Conservation (phyloP, 2,888 invertebrate genomes). For the Drosophila basisetae region DNA sequence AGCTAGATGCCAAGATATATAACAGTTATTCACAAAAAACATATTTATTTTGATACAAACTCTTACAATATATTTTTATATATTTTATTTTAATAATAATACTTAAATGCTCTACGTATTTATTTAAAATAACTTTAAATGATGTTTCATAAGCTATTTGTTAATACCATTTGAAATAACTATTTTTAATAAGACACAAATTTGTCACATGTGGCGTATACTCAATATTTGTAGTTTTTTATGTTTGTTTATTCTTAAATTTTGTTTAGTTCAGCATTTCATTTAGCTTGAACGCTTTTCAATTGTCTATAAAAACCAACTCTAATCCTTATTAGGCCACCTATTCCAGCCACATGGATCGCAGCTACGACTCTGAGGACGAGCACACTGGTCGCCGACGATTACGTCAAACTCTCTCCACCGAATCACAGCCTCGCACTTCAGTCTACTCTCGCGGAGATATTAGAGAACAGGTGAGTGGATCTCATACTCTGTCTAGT, state of each 20-base stretch:
- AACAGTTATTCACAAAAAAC: neutral
- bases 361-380: constrained; percentile 93
- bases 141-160: neutral
- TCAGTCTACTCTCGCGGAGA: constrained; percentile 91
- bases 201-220: neutral
- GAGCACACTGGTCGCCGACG: constrained; percentile 91
- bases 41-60: neutral
- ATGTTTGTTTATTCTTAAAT: neutral
- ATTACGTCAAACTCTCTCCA: constrained; percentile 87
- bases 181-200: neutral
- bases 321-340: constrained; percentile 63
- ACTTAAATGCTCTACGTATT: neutral
- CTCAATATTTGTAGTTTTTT: neutral
- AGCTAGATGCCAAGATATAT: no score
- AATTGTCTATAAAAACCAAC: constrained; percentile 1
- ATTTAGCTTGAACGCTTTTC: neutral
- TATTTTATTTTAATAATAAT: neutral
- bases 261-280: neutral
- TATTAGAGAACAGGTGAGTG: constrained; percentile 91
- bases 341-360: constrained; percentile 83
- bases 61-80: neutral
- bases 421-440: constrained; percentile 84
- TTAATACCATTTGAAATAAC: neutral
- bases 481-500: rapidly evolving
- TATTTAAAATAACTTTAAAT: neutral